Percentiles rank a stretch among this genome's conserved stretches.
phyloP scores from a whole-genome alignment of 2,797 vertebrate genomes.

The Clarias fuscus region DNA sequence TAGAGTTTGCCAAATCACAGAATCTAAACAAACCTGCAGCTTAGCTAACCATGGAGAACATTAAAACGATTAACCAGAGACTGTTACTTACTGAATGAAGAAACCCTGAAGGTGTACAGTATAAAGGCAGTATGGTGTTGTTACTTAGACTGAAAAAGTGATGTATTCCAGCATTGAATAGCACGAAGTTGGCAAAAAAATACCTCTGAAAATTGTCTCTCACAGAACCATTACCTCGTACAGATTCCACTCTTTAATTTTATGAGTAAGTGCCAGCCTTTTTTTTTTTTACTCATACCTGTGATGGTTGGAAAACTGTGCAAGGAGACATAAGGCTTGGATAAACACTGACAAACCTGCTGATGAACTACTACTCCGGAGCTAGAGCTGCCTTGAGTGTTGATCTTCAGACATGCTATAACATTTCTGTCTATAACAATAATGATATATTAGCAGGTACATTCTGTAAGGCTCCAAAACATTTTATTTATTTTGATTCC shows the following conservation, averaged over 20 bases:
- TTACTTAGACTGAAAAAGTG: background rate
- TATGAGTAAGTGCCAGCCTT: background rate
- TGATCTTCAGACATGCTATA: too few species aligned
- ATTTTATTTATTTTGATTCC: background rate
- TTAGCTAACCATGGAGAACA: background rate
- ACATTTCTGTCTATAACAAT: background rate
- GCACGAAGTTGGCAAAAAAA: background rate
- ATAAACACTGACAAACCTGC: background rate
- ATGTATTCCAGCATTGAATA: background rate
- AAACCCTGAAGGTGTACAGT: background rate
- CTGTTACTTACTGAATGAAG: background rate
- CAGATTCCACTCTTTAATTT: background rate
- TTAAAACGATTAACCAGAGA: background rate
- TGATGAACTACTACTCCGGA: background rate
- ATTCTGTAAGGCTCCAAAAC: background rate
- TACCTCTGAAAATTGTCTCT: background rate
- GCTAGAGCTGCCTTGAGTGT: background rate
- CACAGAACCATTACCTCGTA: background rate
- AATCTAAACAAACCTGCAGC: background rate
- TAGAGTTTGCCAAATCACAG: background rate
- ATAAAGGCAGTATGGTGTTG: background rate
- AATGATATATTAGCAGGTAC: background rate
- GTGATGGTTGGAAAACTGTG: background rate
- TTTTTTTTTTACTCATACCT: background rate
- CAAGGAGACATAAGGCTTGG: background rate